phyloP scores from a whole-genome alignment of 2,113 vertebrate genomes.

The Myrmecophaga tridactyla region DNA sequence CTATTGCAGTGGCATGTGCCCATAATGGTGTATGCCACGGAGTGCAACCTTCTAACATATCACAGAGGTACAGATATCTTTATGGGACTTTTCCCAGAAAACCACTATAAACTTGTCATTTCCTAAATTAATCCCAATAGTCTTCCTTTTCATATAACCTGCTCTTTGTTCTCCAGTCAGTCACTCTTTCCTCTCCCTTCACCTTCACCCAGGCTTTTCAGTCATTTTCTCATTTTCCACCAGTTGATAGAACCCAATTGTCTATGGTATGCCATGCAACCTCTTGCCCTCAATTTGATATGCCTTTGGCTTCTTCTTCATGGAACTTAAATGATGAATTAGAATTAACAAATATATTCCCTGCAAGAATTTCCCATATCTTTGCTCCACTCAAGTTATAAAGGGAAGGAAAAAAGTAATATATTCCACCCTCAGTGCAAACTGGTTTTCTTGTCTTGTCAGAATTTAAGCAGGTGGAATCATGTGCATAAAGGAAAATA shows the following conservation, averaged over 20 bases:
- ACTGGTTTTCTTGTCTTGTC: background rate
- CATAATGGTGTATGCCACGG: fast-evolving
- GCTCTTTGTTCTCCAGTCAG: background rate
- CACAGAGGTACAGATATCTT: background rate
- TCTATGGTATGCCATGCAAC: background rate
- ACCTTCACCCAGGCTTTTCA: background rate
- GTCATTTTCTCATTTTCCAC: background rate
- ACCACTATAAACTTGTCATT: background rate
- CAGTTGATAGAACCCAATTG: background rate
- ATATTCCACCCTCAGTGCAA: background rate
- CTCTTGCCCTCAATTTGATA: background rate
- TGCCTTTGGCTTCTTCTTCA: background rate
- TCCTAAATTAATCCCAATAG: background rate
- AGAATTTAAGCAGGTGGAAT: background rate
- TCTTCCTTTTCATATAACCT: background rate
- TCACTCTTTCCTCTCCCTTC: background rate
- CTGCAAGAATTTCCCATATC: background rate
- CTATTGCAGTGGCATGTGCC: background rate
- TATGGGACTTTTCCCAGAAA: background rate
- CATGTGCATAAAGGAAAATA: background rate
- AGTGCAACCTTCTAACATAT: background rate
- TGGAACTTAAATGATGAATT: background rate
- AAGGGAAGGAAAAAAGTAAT: background rate
- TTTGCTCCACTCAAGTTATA: background rate
- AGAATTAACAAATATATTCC: background rate